Evolutionary conservation across 2,797 vertebrate genomes (phyloP), one percentile per base, ranked within the genome.

Genomic region (Micropoecilia bifurca): DNA sequence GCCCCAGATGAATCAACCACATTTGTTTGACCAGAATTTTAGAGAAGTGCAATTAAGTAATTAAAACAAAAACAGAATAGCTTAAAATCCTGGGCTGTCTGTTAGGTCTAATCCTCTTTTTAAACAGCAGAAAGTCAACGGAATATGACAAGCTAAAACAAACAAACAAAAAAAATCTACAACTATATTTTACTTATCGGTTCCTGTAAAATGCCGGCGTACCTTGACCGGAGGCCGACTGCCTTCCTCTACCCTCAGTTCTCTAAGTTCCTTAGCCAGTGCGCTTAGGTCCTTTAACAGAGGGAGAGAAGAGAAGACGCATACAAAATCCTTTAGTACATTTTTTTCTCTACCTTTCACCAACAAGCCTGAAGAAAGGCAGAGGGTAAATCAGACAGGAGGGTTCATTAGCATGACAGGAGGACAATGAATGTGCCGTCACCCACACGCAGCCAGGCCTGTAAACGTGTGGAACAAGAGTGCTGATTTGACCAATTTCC

Each of bases 221-320:
- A 99, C 97, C 93, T 99, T 99, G 91, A 98, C 97, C 82, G 99
- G 96, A 2, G 98, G 98, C 0, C 98, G 96, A 83, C 96, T 98
- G 63, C 97, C 96, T 83, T 99, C 98, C 81, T 99, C 98, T 1
- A 98, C 98, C 80, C 98, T 96, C 82, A 99, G 92, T 89, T 99
- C 98, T 88, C 98, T 92, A 82, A 99, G 90, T 91, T 99, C 98
- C 94, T 99, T 99, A 45, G 98, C 98, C 92, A 99, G 92, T 2
- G 98, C 98, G 78, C 97, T 99, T 90, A 99, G 95, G 86, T 99
- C 98, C 98, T 99, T 41, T 3, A 75, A 77, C 76, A 76, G 2
- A 50, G 43, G 41, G 41, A 90, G 4, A 90, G 53, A 83, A 14
- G 45, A 72, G 43, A 20, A 85, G 53, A 77, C 55, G 39, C 28